Evolutionary conservation across 1,140 invertebrate species (phyloP), one percentile per base, ranked within the genome.

Genomic region (Eulimnadia texana): DNA sequence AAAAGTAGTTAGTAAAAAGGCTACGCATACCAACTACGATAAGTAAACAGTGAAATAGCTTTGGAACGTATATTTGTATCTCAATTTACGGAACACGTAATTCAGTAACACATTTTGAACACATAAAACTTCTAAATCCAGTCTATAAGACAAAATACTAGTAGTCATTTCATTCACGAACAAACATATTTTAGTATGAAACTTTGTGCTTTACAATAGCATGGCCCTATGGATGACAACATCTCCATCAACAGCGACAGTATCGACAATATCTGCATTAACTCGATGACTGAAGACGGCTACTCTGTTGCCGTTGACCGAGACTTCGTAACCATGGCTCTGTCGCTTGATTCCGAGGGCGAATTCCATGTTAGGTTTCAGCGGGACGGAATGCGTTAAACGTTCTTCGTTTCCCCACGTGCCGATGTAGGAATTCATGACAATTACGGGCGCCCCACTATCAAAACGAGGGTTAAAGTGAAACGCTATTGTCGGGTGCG

Each of bases 391-490:
- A 27, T 13, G 28, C 9, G 24, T 24, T 11, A 70, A 67, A 3
- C 49, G 9, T 58, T 76, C 72, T 60, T 77, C 75, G n/a, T 64
- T 63, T 53, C 65, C 68, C 75, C 75, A 77, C 3, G 58, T 61
- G 3, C 74, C 75, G 3, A 61, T 64, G 72, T 72, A 76, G 55
- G 70, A 72, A 64, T 77, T 77, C 70, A 75, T 71, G n/a, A 75
- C 70, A 11, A 77, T 71, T 6, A 68, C 63, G 56, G 50, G 72
- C 1, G 22, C 19, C 3, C 55, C 55, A 51, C 73, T 72, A 49
- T 71, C 72, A 70, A 84, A 84, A 53, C 82, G 73, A 10, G 82
- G 80, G 71, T 83, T 84, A 55, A 84, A 70, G 70, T 84, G 82
- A 65, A 84, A 72, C 27, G 77, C 74, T 50, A 84, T 79, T 19